A percentile compares a stretch with the other conserved stretches of the same genome.
Evolutionary conservation across 1,140 invertebrate species (phyloP).

Genomic region (Manduca sexta): DNA sequence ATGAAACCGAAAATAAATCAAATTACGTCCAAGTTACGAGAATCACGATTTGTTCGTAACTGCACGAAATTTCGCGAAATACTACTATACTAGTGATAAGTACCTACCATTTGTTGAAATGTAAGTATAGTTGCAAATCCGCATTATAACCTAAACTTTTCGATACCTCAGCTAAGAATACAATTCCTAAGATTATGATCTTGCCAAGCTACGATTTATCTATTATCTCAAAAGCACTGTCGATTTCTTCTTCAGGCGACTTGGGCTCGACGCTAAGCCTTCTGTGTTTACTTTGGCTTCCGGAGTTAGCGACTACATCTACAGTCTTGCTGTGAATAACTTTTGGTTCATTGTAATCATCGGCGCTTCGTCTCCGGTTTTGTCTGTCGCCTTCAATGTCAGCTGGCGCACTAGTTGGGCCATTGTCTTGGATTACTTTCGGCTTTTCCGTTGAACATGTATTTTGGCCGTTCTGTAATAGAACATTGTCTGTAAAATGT

Average conservation of each 20-base stretch:
- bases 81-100: no score
- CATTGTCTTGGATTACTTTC: slow-evolving; percentile 47
- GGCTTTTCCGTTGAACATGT: slow-evolving; percentile 35
- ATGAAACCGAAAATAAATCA: no score
- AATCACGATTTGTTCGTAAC: no score
- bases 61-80: no score
- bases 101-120: no score
- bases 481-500: no score
- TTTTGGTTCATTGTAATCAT: slow-evolving; percentile 10
- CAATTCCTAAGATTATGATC: background rate
- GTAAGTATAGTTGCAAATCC: no score
- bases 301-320: background rate
- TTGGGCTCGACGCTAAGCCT: background rate
- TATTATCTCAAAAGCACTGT: slow-evolving; percentile 59
- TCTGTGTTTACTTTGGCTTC: slow-evolving; percentile 5
- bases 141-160: background rate
- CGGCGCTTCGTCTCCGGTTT: slow-evolving; percentile 22
- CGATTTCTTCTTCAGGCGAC: slow-evolving; percentile 54
- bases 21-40: no score
- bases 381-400: slow-evolving; percentile 7
- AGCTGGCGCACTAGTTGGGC: slow-evolving; percentile 14
- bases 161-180: background rate
- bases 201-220: slow-evolving; percentile 39
- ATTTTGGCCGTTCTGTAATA: slow-evolving; percentile 15
- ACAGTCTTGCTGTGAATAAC: background rate